Conservation (phyloP, 1,140 invertebrate species). For the Diorhabda carinulata region DNA sequence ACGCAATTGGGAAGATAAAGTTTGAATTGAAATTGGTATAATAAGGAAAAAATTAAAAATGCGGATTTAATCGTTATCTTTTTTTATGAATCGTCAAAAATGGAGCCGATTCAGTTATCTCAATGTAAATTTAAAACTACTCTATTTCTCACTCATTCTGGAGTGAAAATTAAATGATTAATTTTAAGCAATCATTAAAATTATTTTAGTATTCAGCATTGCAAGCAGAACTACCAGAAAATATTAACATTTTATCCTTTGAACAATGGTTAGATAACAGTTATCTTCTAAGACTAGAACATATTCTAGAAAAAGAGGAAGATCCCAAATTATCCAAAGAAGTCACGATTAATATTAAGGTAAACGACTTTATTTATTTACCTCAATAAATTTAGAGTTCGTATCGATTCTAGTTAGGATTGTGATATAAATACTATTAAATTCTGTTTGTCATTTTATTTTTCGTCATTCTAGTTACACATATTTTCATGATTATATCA, state of each 20-base stretch:
- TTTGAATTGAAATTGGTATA: no score
- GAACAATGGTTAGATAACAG: conserved; percentile 59
- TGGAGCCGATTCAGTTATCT: not conserved
- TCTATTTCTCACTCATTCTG: no score
- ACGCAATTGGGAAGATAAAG: no score
- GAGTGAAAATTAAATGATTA: no score
- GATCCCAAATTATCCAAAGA: conserved; percentile 55
- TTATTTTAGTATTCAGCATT: conserved; percentile 49
- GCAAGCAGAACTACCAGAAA: conserved; percentile 54
- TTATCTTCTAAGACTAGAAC: conserved; percentile 67
- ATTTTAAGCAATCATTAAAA: not conserved
- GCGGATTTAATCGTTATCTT: not conserved
- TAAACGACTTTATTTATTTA: not conserved
- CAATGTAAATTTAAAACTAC: not conserved
- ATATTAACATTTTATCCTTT: conserved; percentile 69
- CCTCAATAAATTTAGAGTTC: not conserved
- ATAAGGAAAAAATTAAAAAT: no score
- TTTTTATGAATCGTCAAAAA: not conserved
- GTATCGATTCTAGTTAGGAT: not conserved
- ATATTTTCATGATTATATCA: no score
- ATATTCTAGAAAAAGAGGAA: conserved; percentile 66
- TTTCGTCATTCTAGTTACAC: no score
- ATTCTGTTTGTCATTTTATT: no score
- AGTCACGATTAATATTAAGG: conserved; percentile 50
- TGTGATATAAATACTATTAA: not conserved